Conservation (phyloP, 2,113 vertebrate genomes). For the Alexandromys fortis region DNA sequence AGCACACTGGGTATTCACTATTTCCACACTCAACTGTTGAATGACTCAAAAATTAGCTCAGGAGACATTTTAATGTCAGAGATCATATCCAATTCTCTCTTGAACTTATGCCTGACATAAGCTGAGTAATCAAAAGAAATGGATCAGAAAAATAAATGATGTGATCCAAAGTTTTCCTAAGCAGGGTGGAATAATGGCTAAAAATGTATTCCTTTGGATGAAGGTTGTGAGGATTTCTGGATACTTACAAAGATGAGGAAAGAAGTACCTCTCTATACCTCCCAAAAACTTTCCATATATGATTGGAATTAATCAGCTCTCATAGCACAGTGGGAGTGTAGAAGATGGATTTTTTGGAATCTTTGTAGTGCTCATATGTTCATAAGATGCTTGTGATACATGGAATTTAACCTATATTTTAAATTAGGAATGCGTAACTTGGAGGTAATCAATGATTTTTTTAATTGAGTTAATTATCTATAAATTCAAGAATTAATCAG, state of each 20-base stretch:
- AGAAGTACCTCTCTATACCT: not conserved
- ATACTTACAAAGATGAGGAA: not conserved
- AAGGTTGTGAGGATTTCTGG: not conserved
- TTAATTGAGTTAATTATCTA: not conserved
- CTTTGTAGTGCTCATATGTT: not conserved
- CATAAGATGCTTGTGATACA: not conserved
- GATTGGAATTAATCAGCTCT: not conserved
- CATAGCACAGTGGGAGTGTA: too few relatives aligned
- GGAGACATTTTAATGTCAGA: not conserved
- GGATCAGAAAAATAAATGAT: not conserved
- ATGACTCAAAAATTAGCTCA: not conserved
- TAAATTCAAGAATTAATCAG: not conserved
- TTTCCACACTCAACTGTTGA: not conserved
- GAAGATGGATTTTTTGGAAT: not conserved
- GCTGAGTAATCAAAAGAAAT: rapidly evolving
- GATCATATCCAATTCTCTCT: not conserved
- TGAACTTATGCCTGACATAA: not conserved
- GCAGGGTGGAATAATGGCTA: not conserved
- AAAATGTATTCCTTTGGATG: not conserved
- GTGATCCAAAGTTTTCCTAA: not conserved
- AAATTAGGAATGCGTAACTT: not conserved
- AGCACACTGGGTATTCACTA: not conserved
- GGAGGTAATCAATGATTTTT: not conserved
- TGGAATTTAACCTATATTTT: not conserved
- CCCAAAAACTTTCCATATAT: not conserved